Percentiles rank a stretch among this genome's conserved stretches.
These are phyloP conservation scores for Xerus rutilus DNA, from an alignment of 2,797 vertebrate species.

Conservation along the genomic window DNA sequence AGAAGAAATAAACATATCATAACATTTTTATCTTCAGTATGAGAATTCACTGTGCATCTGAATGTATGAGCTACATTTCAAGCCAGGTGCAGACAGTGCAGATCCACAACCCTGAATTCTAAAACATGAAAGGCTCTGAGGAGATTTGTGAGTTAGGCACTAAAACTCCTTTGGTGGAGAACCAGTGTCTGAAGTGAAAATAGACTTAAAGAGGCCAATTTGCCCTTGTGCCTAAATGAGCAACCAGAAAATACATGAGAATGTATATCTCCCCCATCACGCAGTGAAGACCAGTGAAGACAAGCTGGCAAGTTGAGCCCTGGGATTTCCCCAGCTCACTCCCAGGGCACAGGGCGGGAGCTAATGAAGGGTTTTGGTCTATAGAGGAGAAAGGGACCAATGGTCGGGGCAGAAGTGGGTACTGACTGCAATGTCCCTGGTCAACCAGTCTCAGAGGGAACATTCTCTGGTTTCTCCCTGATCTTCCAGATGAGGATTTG, in stretches of 20 bases:
- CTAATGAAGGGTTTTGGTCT: background rate
- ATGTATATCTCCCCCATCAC: background rate
- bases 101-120: background rate
- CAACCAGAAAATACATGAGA: background rate
- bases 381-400: fast-evolving
- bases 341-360: background rate
- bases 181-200: background rate
- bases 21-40: background rate
- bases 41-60: background rate
- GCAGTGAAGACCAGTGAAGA: background rate
- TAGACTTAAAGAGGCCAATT: background rate
- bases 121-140: background rate
- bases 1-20: background rate
- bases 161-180: background rate
- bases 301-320: background rate
- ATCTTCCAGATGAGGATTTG: background rate
- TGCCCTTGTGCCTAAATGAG: background rate
- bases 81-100: background rate
- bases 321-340: too few species aligned
- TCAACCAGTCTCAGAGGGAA: background rate
- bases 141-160: background rate
- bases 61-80: background rate
- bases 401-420: too few species aligned
- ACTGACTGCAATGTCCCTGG: background rate
- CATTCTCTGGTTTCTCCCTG: too few species aligned